These are phyloP conservation scores for Diploscapter pachys DNA, from an alignment of 1,140 invertebrate genomes.

Conservation along the genomic window DNA sequence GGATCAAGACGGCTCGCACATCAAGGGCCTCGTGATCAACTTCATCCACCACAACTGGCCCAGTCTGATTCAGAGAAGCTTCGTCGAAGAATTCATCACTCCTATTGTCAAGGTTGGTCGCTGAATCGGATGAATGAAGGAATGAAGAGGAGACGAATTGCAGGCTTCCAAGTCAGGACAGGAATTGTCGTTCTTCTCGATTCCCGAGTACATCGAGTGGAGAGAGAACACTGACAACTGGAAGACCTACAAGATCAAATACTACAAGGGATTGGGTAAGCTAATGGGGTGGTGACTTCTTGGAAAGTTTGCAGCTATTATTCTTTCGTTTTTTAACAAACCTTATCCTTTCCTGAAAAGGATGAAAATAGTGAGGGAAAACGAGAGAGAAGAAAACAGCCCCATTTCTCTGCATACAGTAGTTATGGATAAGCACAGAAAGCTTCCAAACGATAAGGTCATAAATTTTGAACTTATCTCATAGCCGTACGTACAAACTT, in stretches of 20 bases:
- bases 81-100: constrained; percentile 98
- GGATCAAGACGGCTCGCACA: constrained; percentile 90
- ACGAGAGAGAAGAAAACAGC: too few relatives aligned
- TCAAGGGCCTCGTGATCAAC: constrained; percentile 97
- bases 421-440: too few relatives aligned
- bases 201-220: constrained; percentile 99
- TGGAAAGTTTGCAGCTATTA: background rate
- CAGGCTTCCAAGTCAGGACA: constrained; percentile 78
- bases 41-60: constrained; percentile 99
- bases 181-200: constrained; percentile 83
- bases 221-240: constrained; percentile 79
- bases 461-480: too few relatives aligned
- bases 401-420: too few relatives aligned
- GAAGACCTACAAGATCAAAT: constrained; percentile 91
- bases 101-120: constrained; percentile 82
- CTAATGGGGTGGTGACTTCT: too few relatives aligned
- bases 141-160: constrained; percentile 20
- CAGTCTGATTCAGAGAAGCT: constrained; percentile 77
- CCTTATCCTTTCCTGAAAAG: too few relatives aligned
- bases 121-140: background rate
- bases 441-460: too few relatives aligned
- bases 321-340: background rate
- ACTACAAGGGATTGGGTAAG: constrained; percentile 81
- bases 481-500: too few relatives aligned
- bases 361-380: too few relatives aligned